A percentile compares a stretch with the other conserved stretches of the same genome.
These are phyloP conservation scores for Amphipoea lucens DNA, from an alignment of 2,888 invertebrate genomes.

Conservation along the genomic window DNA sequence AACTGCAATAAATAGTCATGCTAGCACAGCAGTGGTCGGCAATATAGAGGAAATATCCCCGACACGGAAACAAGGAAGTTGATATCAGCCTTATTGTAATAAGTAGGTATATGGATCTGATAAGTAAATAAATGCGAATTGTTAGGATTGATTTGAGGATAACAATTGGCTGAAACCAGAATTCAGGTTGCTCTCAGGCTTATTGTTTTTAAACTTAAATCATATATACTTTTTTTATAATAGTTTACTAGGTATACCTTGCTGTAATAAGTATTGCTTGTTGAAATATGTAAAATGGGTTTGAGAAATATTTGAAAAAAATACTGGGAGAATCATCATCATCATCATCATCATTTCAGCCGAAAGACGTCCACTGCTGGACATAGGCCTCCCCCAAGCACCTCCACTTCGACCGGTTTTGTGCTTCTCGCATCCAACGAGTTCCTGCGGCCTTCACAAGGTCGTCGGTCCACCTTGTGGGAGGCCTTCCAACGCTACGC, in stretches of 20 bases:
- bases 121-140: constrained; percentile 5
- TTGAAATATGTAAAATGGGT: background rate
- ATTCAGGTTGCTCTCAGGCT: background rate
- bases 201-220: background rate
- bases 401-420: too few relatives aligned
- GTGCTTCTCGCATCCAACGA: too few relatives aligned
- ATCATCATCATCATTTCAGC: too few relatives aligned
- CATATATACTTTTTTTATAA: too few relatives aligned
- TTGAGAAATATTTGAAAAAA: background rate
- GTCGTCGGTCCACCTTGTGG: too few relatives aligned
- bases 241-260: too few relatives aligned
- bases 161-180: background rate
- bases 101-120: constrained; percentile 3
- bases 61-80: constrained; percentile 26
- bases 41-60: constrained; percentile 46
- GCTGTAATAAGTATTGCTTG: too few relatives aligned
- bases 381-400: too few relatives aligned
- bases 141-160: background rate
- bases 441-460: too few relatives aligned
- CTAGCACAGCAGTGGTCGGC: constrained; percentile 51
- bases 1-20: constrained; percentile 56
- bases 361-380: too few relatives aligned
- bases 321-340: too few relatives aligned
- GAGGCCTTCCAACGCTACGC: too few relatives aligned
- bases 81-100: constrained; percentile 19